Percentiles rank a stretch among this genome's conserved stretches.
Evolutionary conservation across 2,797 vertebrate species (phyloP).

Genomic region (Arrhamphus sclerolepis): DNA sequence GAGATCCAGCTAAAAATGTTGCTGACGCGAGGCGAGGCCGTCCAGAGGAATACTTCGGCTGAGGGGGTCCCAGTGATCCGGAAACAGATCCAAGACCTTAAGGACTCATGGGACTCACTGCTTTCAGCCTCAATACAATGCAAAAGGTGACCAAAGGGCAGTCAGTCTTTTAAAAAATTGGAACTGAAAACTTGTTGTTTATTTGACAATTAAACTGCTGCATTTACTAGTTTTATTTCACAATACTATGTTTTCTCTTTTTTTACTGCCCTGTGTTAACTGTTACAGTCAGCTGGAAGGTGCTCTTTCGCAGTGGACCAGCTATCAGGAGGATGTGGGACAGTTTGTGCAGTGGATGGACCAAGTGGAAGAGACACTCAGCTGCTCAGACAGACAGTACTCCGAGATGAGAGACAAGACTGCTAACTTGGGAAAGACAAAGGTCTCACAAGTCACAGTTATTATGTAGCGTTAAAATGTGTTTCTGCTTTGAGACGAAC

Average conservation of each 20-base stretch:
- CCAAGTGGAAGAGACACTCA: conserved; percentile 86
- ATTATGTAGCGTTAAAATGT: not conserved
- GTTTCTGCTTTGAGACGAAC: no score
- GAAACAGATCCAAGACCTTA: conserved; percentile 90
- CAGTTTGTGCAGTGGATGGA: conserved; percentile 96
- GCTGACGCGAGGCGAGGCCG: conserved; percentile 91
- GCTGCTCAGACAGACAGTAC: conserved; percentile 84
- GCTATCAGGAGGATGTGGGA: conserved; percentile 94
- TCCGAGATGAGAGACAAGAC: conserved; percentile 94
- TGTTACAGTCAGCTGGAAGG: conserved; percentile 91
- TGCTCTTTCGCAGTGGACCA: conserved; percentile 95
- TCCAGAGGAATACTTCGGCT: conserved; percentile 92
- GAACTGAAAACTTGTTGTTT: conserved; percentile 4
- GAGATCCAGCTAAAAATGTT: conserved; percentile 97
- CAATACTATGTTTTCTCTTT: conserved; percentile 1
- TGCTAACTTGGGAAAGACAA: conserved; percentile 89
- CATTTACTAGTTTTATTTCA: conserved; percentile 1
- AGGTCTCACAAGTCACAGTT: conserved; percentile 75
- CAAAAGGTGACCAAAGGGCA: conserved; percentile 84
- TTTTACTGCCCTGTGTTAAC: conserved; percentile 26
- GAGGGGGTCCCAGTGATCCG: conserved; percentile 90
- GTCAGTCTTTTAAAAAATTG: conserved; percentile 31
- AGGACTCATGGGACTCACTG: conserved; percentile 92
- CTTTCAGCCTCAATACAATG: conserved; percentile 91
- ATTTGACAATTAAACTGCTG: no score